Conservation (phyloP, 1,140 invertebrate genomes). For the Lysiphlebus fabarum region DNA sequence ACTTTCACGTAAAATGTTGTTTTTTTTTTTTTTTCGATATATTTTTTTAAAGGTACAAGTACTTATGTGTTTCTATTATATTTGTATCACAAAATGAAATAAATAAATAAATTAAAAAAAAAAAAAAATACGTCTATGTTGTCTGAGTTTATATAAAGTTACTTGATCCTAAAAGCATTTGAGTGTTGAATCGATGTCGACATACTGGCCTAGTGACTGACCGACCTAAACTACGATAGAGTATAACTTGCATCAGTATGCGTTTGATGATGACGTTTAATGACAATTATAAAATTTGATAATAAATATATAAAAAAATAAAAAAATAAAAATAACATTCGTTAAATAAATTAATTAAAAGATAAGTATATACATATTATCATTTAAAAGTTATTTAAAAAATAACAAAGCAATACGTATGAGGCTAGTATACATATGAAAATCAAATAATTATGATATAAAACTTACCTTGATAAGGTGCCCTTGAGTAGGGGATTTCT, state of each 20-base stretch:
- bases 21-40: no score
- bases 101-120: no score
- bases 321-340: background rate
- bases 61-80: no score
- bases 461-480: conserved; percentile 53
- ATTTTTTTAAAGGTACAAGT: no score
- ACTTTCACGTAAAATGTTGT: no score
- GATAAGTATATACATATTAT: no score
- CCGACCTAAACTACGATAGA: conserved; percentile 16
- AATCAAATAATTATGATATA: no score
- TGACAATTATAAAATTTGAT: background rate
- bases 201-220: conserved; percentile 32
- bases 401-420: no score
- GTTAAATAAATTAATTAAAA: background rate
- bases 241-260: conserved; percentile 9
- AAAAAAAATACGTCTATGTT: background rate
- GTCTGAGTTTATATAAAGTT: conserved; percentile 5
- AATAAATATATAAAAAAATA: no score
- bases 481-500: conserved; percentile 57
- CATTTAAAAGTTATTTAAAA: no score
- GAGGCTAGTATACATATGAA: no score
- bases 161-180: conserved; percentile 26
- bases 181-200: conserved; percentile 23
- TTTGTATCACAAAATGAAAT: no score
- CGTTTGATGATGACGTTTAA: background rate